A percentile compares a stretch with the other conserved stretches of the same genome.
phyloP scores from a whole-genome alignment of 2,113 vertebrate species.

The Colossoma macropomum region DNA sequence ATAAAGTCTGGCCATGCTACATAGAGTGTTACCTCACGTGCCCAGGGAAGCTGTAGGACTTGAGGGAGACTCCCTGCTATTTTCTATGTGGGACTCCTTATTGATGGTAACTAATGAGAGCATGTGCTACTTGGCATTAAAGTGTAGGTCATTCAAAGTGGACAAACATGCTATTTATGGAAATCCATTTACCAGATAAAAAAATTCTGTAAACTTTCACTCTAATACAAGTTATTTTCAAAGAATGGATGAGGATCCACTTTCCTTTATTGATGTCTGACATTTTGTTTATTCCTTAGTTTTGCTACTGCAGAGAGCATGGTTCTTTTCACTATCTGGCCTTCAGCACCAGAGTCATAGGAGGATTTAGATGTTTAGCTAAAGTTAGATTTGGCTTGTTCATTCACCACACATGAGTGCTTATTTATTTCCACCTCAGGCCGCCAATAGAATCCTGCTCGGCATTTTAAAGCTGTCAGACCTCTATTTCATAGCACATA shows the following conservation, averaged over 20 bases:
- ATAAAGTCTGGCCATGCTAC: background rate
- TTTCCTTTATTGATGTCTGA: background rate
- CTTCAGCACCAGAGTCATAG: background rate
- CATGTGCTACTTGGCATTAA: constrained; percentile 45
- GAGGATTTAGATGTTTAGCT: constrained; percentile 27
- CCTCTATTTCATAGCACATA: constrained; percentile 2
- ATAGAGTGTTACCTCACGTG: background rate
- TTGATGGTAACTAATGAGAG: constrained; percentile 38
- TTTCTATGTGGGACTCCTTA: constrained; percentile 3
- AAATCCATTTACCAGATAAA: background rate
- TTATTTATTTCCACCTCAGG: background rate
- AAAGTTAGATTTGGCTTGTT: constrained; percentile 22
- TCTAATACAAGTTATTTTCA: background rate
- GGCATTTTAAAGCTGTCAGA: background rate
- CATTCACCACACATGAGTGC: constrained; percentile 7
- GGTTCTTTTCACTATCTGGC: background rate
- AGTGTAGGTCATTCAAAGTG: constrained; percentile 15
- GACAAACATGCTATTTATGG: constrained; percentile 40
- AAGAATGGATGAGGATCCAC: background rate
- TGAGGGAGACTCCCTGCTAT: constrained; percentile 19
- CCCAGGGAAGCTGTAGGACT: background rate
- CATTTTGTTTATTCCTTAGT: background rate
- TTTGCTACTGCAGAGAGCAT: background rate
- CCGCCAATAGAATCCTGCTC: background rate
- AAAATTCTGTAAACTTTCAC: background rate